Percentiles rank a stretch among this genome's conserved stretches.
Conservation (phyloP, 2,888 invertebrate genomes). For the Sesia apiformis region DNA sequence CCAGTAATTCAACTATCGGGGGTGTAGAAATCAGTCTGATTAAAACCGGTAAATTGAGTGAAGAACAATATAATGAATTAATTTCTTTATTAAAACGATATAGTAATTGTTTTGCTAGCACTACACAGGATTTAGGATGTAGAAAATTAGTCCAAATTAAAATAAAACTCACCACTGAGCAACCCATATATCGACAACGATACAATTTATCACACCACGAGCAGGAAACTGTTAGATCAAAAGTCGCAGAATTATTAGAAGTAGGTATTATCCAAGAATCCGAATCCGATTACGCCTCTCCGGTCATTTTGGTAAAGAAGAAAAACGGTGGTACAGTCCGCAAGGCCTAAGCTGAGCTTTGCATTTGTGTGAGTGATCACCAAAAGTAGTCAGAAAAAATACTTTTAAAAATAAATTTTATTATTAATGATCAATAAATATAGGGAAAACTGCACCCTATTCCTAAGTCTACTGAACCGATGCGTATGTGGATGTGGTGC, state of each 20-base stretch:
- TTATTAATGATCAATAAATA: no score
- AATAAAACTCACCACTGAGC: constrained; percentile 11
- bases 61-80: background rate
- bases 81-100: constrained; percentile 6
- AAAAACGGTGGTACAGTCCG: no score
- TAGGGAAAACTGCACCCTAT: no score
- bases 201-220: constrained; percentile 10
- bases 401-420: no score
- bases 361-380: no score
- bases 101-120: constrained; percentile 11
- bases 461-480: no score
- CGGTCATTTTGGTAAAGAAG: background rate
- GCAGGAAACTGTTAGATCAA: constrained; percentile 7
- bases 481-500: no score
- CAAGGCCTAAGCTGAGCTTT: no score
- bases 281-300: background rate
- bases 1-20: background rate
- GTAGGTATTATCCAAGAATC: background rate
- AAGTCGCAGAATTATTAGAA: constrained; percentile 12
- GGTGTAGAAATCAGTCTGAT: no score
- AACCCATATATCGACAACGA: constrained; percentile 11
- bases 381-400: no score
- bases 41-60: no score
- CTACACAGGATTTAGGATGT: constrained; percentile 13
- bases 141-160: constrained; percentile 13